Conservation (phyloP, 1,140 invertebrate genomes). For the Nymphalis io region DNA sequence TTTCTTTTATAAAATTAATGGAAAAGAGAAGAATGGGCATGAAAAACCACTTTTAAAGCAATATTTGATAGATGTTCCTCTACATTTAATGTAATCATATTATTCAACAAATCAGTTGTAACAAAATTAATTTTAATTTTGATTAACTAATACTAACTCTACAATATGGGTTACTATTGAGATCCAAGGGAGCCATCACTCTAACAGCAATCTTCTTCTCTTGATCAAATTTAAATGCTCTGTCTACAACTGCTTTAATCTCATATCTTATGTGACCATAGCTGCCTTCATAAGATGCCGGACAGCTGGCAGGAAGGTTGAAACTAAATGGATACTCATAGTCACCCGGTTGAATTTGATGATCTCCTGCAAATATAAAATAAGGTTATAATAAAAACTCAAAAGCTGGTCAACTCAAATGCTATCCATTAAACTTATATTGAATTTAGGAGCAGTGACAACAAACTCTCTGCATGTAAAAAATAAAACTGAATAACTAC, state of each 20-base stretch:
- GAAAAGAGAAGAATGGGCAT: too few relatives aligned
- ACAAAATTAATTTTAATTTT: too few relatives aligned
- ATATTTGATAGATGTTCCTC: too few relatives aligned
- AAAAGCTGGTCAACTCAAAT: too few relatives aligned
- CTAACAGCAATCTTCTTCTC: conserved; percentile 89
- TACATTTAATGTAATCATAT: too few relatives aligned
- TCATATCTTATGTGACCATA: conserved; percentile 89
- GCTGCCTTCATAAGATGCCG: conserved; percentile 91
- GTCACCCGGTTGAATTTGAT: conserved; percentile 82
- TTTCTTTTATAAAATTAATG: too few relatives aligned
- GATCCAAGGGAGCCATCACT: conserved; percentile 89
- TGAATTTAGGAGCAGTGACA: background rate
- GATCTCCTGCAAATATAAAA: conserved; percentile 70
- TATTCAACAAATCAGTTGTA: too few relatives aligned
- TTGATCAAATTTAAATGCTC: conserved; percentile 92
- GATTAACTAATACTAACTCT: conserved; percentile 54
- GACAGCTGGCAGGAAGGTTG: conserved; percentile 83
- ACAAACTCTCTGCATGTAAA: too few relatives aligned
- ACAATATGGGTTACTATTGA: conserved; percentile 85
- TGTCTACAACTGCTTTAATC: conserved; percentile 89
- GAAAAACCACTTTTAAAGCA: too few relatives aligned
- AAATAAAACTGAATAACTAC: too few relatives aligned
- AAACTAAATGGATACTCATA: conserved; percentile 85
- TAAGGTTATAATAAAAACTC: background rate
- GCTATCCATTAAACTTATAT: too few relatives aligned